A percentile compares a stretch with the other conserved stretches of the same genome.
Evolutionary conservation across 1,140 invertebrate species (phyloP).

Genomic region (Neodiprion fabricii): DNA sequence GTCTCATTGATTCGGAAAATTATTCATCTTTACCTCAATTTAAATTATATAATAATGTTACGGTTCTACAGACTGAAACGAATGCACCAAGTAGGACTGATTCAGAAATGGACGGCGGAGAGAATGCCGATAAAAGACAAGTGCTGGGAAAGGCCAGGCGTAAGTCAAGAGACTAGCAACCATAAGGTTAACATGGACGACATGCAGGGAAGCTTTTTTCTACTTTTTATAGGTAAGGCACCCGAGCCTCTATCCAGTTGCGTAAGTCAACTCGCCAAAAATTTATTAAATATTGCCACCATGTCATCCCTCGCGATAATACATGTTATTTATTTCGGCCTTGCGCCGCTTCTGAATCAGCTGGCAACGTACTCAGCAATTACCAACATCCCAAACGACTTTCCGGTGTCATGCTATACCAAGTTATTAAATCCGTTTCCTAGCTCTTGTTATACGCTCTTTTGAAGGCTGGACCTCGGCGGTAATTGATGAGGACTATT

Average conservation of each 20-base stretch:
- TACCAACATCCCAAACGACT: slow-evolving; percentile 9
- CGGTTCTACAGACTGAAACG: slow-evolving; percentile 67
- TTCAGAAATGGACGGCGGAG: slow-evolving; percentile 81
- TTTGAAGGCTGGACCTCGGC: background rate
- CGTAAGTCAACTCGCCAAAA: slow-evolving; percentile 1
- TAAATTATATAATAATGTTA: background rate
- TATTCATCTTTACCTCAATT: background rate
- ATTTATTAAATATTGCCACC: slow-evolving; percentile 14
- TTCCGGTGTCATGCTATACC: slow-evolving; percentile 13
- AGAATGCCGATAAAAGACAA: slow-evolving; percentile 81
- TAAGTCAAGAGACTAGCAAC: slow-evolving; percentile 73
- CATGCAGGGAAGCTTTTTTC: slow-evolving; percentile 90
- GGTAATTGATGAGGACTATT: slow-evolving; percentile 19
- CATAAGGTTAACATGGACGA: slow-evolving; percentile 86
- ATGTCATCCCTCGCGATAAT: background rate
- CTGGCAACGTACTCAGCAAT: slow-evolving; percentile 8
- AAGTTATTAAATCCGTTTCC: slow-evolving; percentile 18
- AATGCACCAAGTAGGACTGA: slow-evolving; percentile 84
- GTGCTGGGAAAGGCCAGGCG: slow-evolving; percentile 71
- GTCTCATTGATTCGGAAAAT: too few species aligned
- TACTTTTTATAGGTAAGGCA: slow-evolving; percentile 74
- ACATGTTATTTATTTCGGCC: slow-evolving; percentile 14
- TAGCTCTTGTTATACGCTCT: slow-evolving; percentile 15
- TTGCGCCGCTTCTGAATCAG: slow-evolving; percentile 29
- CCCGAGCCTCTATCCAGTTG: too few species aligned